Evolutionary conservation across 2,797 vertebrate genomes (phyloP), one percentile per base, ranked within the genome.

Genomic region (Babyrousa celebensis): DNA sequence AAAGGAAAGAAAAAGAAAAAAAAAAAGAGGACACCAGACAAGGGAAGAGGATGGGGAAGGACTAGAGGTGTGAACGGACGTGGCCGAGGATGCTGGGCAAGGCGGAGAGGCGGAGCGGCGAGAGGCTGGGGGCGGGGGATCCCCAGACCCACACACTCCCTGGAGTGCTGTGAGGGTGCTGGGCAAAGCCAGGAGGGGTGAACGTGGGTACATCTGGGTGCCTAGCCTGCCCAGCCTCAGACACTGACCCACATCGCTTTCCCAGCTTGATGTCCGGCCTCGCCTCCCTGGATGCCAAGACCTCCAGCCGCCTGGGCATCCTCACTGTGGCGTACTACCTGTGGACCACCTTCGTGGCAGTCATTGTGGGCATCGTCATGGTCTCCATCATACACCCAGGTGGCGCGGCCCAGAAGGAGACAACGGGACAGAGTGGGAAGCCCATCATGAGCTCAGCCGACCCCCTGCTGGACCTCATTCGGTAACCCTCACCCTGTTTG

Each of bases 311-410:
- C 36, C 98, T 99, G 91, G 99, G 99, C 43, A 98, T 99, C 96
- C 99, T 99, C 97, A 99, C 99, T 0, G 98, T 99, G 96, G 99
- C 99, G 0, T 99, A 99, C 95, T 99, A 99, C 98, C 98, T 99
- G 97, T 99, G 99, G 99, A 99, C 99, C 97, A 99, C 99, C 14
- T 99, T 99, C 77, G 98, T 99, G 96, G 99, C 99, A 0, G 99
- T 99, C 87, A 94, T 99, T 14, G 99, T 99, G 97, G 99, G 99
- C 54, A 99, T 99, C 97, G 97, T 99, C 98, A 99, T 99, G 99
- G 99, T 99, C 23, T 99, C 99, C 96, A 98, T 99, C 97, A 99
- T 99, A 98, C 99, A 99, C 95, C 99, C 99, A 0, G 99, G 99
- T 0, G 99, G 99, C 4, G 99, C 99, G 0, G 99, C 99, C 12